phyloP scores from a whole-genome alignment of 1,140 invertebrate genomes.

The Dolichoris vasculosae region DNA sequence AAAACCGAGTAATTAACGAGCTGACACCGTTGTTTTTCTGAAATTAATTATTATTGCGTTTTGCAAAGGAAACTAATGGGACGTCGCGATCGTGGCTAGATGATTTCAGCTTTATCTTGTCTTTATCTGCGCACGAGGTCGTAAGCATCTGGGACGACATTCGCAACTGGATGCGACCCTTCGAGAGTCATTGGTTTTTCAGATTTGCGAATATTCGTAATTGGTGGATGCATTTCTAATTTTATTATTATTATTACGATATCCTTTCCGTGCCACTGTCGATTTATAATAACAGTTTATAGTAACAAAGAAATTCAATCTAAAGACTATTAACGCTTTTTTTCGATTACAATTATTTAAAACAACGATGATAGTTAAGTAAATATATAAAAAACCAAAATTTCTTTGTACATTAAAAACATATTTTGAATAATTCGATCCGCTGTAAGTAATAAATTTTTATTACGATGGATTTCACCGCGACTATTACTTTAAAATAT shows the following conservation, averaged over 20 bases:
- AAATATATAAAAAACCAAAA: neutral
- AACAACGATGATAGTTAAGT: neutral
- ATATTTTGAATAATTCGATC: neutral
- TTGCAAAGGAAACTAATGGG: neutral
- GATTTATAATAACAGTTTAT: no score
- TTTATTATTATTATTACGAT: no score
- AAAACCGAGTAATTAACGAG: constrained; percentile 45
- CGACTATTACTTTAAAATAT: neutral
- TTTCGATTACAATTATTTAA: no score
- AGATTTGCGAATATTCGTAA: no score
- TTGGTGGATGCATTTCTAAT: no score
- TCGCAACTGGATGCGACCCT: no score
- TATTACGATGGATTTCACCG: neutral
- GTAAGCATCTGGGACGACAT: neutral
- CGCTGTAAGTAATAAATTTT: neutral
- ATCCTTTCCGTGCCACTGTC: no score
- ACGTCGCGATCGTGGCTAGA: neutral
- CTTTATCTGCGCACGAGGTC: neutral
- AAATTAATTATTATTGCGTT: constrained; percentile 20
- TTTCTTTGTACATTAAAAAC: neutral
- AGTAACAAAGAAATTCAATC: no score
- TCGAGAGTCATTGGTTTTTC: no score
- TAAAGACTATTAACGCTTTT: no score
- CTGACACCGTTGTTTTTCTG: neutral
- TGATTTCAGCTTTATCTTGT: neutral